A percentile compares a stretch with the other conserved stretches of the same genome.
Evolutionary conservation across 2,113 vertebrate genomes (phyloP).

Genomic region (Caretta caretta): DNA sequence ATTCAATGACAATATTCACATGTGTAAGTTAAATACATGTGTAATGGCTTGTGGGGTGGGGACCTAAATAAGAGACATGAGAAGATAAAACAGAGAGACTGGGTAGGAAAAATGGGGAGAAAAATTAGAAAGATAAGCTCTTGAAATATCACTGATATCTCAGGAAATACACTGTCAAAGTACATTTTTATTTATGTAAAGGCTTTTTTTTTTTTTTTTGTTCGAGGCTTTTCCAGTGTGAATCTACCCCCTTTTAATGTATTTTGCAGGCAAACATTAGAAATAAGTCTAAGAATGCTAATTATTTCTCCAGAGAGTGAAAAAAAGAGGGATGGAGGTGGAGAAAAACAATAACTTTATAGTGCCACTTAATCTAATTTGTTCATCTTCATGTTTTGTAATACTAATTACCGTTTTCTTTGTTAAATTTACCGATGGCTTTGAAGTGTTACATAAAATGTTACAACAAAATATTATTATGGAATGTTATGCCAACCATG

Average conservation of each 20-base stretch:
- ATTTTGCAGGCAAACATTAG: neutral
- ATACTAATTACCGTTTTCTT: conserved; percentile 26
- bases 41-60: neutral
- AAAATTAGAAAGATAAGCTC: neutral
- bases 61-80: neutral
- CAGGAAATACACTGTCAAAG: neutral
- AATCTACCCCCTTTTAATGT: neutral
- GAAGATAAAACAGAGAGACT: neutral
- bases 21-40: neutral
- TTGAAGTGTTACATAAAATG: conserved; percentile 42
- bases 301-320: neutral
- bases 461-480: conserved; percentile 19
- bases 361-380: conserved; percentile 14
- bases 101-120: neutral
- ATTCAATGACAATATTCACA: neutral
- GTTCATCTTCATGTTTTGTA: conserved; percentile 23
- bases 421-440: conserved; percentile 31
- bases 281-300: neutral
- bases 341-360: neutral
- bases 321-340: neutral
- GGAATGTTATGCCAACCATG: neutral
- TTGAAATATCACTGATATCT: neutral
- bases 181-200: neutral
- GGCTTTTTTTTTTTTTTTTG: neutral
- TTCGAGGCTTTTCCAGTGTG: neutral